These are phyloP conservation scores for Metalampra italica DNA, from an alignment of 2,888 invertebrate species.

Conservation along the genomic window DNA sequence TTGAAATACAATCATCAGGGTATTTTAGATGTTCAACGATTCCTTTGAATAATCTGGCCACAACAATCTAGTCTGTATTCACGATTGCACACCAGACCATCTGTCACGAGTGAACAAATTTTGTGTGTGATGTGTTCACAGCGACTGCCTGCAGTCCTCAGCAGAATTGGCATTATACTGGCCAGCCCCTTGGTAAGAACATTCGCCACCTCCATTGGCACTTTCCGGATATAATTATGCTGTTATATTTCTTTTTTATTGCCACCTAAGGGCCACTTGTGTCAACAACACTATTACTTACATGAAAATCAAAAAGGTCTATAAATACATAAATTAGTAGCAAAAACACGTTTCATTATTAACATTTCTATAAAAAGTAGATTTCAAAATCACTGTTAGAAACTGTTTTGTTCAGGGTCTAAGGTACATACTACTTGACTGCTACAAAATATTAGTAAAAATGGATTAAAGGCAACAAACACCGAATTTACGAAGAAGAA, in stretches of 20 bases:
- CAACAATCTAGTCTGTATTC: constrained; percentile 66
- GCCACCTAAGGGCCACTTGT: background rate
- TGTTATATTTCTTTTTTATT: constrained; percentile 51
- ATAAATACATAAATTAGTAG: too few relatives aligned
- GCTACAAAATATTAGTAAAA: too few relatives aligned
- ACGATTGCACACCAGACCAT: constrained; percentile 69
- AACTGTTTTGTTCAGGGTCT: too few relatives aligned
- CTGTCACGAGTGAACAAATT: constrained; percentile 75
- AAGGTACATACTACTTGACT: too few relatives aligned
- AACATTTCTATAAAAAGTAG: too few relatives aligned
- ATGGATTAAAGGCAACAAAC: too few relatives aligned
- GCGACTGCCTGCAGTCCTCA: constrained; percentile 97
- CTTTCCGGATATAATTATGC: constrained; percentile 54
- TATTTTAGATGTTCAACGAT: background rate
- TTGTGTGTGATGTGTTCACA: constrained; percentile 87
- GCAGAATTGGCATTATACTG: constrained; percentile 97
- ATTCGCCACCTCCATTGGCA: constrained; percentile 74
- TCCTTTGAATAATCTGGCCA: background rate
- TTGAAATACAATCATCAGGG: background rate
- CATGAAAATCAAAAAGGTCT: background rate
- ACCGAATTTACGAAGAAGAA: background rate
- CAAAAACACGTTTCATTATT: too few relatives aligned
- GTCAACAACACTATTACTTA: background rate
- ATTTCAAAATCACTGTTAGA: too few relatives aligned
- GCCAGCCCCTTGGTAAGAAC: constrained; percentile 96